These are phyloP conservation scores for Amphimallon solstitiale DNA, from an alignment of 2,888 invertebrate genomes.

Conservation along the genomic window DNA sequence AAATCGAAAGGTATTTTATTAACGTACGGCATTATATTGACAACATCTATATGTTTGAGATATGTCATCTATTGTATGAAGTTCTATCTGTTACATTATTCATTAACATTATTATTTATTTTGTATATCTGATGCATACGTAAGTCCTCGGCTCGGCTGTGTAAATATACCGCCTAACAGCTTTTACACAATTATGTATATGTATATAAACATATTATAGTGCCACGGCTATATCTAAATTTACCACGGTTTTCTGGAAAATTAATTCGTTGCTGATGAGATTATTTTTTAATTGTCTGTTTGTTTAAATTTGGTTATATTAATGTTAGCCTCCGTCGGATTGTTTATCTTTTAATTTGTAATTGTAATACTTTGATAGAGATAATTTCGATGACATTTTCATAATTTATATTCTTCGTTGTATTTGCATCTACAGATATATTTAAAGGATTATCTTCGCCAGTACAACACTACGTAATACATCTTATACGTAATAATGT, in stretches of 20 bases:
- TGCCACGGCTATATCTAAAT: constrained; percentile 18
- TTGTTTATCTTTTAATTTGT: no score
- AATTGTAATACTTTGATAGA: no score
- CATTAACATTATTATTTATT: constrained; percentile 40
- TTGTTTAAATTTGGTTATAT: constrained; percentile 5
- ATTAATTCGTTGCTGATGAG: constrained; percentile 14
- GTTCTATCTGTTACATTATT: constrained; percentile 37
- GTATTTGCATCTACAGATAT: no score
- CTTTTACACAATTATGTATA: constrained; percentile 34
- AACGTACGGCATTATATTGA: constrained; percentile 23
- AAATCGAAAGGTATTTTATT: constrained; percentile 30
- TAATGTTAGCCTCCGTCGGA: no score
- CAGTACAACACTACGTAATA: no score
- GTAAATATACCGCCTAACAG: constrained; percentile 19
- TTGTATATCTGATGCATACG: constrained; percentile 38
- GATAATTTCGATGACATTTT: no score
- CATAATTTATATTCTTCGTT: no score
- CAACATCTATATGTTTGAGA: constrained; percentile 28
- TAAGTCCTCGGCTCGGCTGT: constrained; percentile 18
- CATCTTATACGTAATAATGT: no score
- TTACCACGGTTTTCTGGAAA: constrained; percentile 14
- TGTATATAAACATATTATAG: constrained; percentile 10
- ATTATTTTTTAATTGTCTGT: constrained; percentile 23
- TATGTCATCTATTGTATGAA: constrained; percentile 36
- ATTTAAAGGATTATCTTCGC: no score